Evolutionary conservation across 2,888 invertebrate genomes (phyloP), one percentile per base, ranked within the genome.

Genomic region (Cetonia aurata): DNA sequence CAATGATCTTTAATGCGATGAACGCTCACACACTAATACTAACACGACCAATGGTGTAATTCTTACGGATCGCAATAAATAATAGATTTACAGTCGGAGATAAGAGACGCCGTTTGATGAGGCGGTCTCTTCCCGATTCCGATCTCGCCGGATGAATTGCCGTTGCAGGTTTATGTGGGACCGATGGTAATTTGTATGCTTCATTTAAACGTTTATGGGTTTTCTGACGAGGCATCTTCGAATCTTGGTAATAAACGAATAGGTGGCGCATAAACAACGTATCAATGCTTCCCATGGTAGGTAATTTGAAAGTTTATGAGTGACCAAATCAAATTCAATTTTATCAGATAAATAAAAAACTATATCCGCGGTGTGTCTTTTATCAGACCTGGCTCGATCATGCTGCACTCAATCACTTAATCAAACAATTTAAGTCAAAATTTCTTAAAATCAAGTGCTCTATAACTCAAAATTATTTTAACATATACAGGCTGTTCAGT

Each of bases 31-130:
- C 62, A 50, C 33, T 33, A 46, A 50, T 65, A 50, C 50, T 37
- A 37, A 50, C 33, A 65, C 62, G 37, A 37, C 37, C 50, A 42
- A 42, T 50, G 37, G 62, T 65, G 48, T 50, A 50, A 65, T 65
- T 65, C 48, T 65, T 65, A 50, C 41, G 48, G 48, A 62, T 62
- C 60, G 62, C 62, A 65, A 41, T 65, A 65, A 65, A 65, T 65
- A 65, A 65, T 50, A 65, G 62, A 65, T 65, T 65, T 65, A 65
- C 62, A 17, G 50, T 37, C 37, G 50, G 62, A 65, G 62, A 65
- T 65, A 65, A 50, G 46, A 19, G 33, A 50, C 33, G 48, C 50
- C 50, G 33, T 65, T 65, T 65, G 62, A 65, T 62, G 62, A 62
- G 62, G 31, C 50, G 48, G 62, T 44, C 15, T 62, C 33, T 50